Evolutionary conservation across 2,888 invertebrate genomes (phyloP), one percentile per base, ranked within the genome.

Genomic region (Pyrochroa serraticornis): DNA sequence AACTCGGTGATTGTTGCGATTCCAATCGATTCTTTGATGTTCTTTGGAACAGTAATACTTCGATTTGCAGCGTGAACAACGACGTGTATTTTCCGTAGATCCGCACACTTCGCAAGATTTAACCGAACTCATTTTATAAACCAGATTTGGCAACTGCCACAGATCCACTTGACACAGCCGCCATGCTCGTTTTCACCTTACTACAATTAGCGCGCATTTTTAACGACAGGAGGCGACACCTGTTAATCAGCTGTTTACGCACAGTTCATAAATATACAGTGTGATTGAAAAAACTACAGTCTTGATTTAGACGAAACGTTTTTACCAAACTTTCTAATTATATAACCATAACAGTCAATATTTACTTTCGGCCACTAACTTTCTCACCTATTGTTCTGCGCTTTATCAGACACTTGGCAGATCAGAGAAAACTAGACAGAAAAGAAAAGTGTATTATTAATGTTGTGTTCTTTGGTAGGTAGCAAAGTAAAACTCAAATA

Each of bases 11-110:
- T 81, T 83, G 73, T 86, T 87, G 3, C 22, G 22, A 3, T 22
- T 22, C 92, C 92, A 93, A 75, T 93, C 90, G 70, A 85, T 81
- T 63, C 85, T 86, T 79, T 93, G 93, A 77, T 93, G 93, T 62
- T 87, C 87, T 67, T 86, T 88, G 58, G 87, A 88, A 79, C 93
- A 93, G 78, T 93, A 93, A 78, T 87, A 88, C 46, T 86, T 83
- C 58, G 79, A 79, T 74, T 88, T 87, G 77, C 93, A 93, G 68
- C 89, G 85, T 66, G 87, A 85, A 79, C 93, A 93, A 69, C 90
- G 85, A 62, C 87, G 80, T 69, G 90, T 79, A 68, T 86, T 85
- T 71, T 84, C 83, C 67, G 77, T 80, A 63, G 71, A 72, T 62
- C 84, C 83, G 79, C 91, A 90, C 71, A 87, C 81, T 64, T 80